Evolutionary conservation across 2,797 vertebrate species (phyloP).

Genomic region (Otolemur crassicaudatus): DNA sequence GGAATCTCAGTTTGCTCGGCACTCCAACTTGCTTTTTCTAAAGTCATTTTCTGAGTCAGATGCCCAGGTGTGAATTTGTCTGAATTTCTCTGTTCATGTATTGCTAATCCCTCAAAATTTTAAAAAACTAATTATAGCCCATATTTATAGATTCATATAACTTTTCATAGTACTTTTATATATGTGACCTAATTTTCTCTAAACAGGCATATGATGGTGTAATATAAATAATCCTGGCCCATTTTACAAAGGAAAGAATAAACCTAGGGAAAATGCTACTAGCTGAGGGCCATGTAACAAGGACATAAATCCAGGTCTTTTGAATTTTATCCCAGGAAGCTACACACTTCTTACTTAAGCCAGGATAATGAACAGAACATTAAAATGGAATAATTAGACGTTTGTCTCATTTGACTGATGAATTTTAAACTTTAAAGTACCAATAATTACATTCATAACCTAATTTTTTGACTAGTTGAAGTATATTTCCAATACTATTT

Average conservation of each 20-base stretch:
- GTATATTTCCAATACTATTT: background rate
- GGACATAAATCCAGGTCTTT: background rate
- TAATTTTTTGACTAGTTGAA: background rate
- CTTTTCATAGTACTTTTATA: background rate
- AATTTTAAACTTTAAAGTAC: background rate
- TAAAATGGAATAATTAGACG: background rate
- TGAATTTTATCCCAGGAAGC: background rate
- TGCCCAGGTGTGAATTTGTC: background rate
- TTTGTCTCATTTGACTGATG: background rate
- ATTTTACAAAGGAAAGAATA: background rate
- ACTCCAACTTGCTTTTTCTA: background rate
- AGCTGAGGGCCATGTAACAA: background rate
- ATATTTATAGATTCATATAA: slow-evolving; percentile 5
- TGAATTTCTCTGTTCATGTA: background rate
- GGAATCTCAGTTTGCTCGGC: background rate
- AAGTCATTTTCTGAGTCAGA: background rate
- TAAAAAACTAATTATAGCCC: background rate
- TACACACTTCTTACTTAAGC: background rate
- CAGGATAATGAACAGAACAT: background rate
- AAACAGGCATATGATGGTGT: background rate
- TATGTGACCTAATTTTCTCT: slow-evolving; percentile 48
- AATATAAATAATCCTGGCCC: slow-evolving; percentile 15
- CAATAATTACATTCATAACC: background rate
- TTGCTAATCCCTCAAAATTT: background rate
- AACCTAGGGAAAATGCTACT: background rate